Evolutionary conservation across 2,113 vertebrate genomes (phyloP).

Genomic region (Nematolebias whitei): DNA sequence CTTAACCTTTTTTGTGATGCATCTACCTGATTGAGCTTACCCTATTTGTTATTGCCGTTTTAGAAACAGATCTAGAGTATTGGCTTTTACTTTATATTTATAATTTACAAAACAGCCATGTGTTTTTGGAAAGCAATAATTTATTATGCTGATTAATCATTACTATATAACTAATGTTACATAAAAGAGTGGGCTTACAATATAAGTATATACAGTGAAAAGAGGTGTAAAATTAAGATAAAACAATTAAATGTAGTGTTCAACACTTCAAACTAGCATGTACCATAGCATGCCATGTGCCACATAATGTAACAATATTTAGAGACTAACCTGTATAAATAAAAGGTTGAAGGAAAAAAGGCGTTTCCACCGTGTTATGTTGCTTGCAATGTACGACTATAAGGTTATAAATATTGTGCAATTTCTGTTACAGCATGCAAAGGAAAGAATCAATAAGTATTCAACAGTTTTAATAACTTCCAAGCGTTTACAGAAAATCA

Average conservation of each 20-base stretch:
- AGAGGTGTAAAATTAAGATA: neutral
- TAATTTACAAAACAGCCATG: neutral
- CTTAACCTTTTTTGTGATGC: too few species aligned
- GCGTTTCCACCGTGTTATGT: neutral
- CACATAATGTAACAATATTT: slow-evolving; percentile 1
- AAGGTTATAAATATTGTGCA: neutral
- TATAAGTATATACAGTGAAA: neutral
- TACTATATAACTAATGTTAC: too few species aligned
- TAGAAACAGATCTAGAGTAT: neutral
- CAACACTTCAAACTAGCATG: neutral
- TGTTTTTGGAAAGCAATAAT: neutral
- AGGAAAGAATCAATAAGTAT: slow-evolving; percentile 21
- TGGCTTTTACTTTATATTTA: neutral
- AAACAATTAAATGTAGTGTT: neutral
- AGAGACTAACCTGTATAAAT: too few species aligned
- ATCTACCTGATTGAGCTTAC: too few species aligned
- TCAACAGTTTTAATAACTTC: slow-evolving; percentile 57
- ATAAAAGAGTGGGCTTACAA: neutral
- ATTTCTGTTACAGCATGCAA: slow-evolving; percentile 36
- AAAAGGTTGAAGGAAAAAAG: too few species aligned
- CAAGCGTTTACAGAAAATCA: slow-evolving; percentile 46
- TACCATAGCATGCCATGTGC: neutral
- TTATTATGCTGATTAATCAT: neutral
- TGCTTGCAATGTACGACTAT: neutral
- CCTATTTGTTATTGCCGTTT: too few species aligned